A percentile compares a stretch with the other conserved stretches of the same genome.
Conservation (phyloP, 2,113 vertebrate species). For the pig (Sus scrofa) region T2T-Sscrofa CM000820.6:24895001-24895500, state of each 20-base stretch:
- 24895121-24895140: background rate
- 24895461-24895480: background rate
- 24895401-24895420: conserved; percentile 30
- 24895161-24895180: background rate
- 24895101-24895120: background rate
- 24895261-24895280: background rate
- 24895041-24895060: background rate
- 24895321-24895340: conserved; percentile 1
- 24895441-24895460: background rate
- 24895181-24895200: background rate
- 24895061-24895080: background rate
- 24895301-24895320: background rate
- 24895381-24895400: background rate
- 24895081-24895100: background rate
- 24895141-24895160: background rate
- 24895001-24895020: background rate
- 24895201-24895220: background rate
- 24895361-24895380: background rate
- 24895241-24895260: background rate
- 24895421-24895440: background rate
- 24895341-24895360: conserved; percentile 38
- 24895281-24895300: background rate
- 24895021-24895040: background rate
- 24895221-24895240: background rate
- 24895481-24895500: background rate